Evolutionary conservation across 92 coral and sea anemone species (phyloP), one percentile per base, ranked within the genome.

Genomic region (Epizoanthus rinbou): DNA sequence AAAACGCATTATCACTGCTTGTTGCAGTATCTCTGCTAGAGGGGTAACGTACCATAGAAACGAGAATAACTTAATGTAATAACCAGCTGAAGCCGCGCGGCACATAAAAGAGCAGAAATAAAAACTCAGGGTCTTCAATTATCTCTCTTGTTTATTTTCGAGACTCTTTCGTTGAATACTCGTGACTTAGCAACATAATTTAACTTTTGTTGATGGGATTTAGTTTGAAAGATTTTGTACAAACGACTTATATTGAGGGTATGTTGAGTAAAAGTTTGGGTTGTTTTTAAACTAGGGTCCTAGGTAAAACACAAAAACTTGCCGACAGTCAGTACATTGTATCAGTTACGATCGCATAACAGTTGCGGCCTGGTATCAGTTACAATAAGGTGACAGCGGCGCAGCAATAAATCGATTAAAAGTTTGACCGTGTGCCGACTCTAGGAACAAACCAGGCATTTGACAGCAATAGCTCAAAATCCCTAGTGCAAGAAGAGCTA

Each of bases 111-210:
- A 59, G 69, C 63, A 64, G 71, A 75, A 79, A 74, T 63, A 83
- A 92, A 92, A 91, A 86, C 90, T 92, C 81, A 86, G 85, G 86
- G 88, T 91, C 85, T 89, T 93, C 98, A 92, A 93, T 93, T 93
- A 93, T 87, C 87, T 87, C 56, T 65, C 50, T 53, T 93, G 95
- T 93, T 93, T 93, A 88, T 89, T 93, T 93, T 91, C 86, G 87
- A 75, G 91, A 89, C 88, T 69, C 86, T 59, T 86, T 69, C 85
- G 79, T 73, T 21, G 85, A 87, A 22, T 62, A 60, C 25, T 43
- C 43, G 57, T 24, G 64, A 41, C 57, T 41, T 37, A 35, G 57
- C 58, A 57, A 78, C 41, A 37, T 21, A 60, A 60, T 78, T 39
- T 21, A 60, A 69, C 57, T 11, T 60, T 22, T 78, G 63, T 62